Percentiles rank a stretch among this genome's conserved stretches.
Evolutionary conservation across 2,888 invertebrate genomes (phyloP).

Genomic region (Eilema caniola): DNA sequence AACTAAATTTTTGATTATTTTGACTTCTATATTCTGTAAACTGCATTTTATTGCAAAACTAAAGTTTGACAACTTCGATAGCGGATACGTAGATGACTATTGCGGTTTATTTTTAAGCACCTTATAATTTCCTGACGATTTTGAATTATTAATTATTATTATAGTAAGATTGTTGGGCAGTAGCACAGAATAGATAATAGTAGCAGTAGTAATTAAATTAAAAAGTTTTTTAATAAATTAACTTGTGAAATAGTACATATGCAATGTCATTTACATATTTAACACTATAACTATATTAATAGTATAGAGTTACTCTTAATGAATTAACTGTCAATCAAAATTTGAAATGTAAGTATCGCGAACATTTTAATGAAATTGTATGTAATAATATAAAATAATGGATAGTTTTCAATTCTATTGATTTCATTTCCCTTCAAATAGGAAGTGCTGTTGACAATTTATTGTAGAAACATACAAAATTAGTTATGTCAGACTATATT

Average conservation of each 20-base stretch:
- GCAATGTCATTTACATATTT: not conserved
- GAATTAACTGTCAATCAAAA: not conserved
- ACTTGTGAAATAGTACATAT: not conserved
- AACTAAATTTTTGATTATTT: slow-evolving; percentile 3
- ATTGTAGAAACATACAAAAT: not conserved
- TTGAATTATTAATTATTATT: not conserved
- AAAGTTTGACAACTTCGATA: not conserved
- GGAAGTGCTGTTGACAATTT: not conserved
- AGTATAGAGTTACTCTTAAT: not conserved
- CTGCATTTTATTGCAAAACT: not conserved
- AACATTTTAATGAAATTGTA: not conserved
- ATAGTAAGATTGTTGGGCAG: not conserved
- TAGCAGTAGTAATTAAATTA: not conserved
- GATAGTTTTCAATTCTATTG: not conserved
- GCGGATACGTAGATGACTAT: not conserved
- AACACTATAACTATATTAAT: not conserved
- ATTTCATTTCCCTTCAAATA: not conserved
- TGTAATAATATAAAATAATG: not conserved
- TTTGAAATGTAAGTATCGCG: not conserved
- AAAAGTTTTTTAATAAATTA: not conserved
- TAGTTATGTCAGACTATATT: not conserved
- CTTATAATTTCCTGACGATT: not conserved
- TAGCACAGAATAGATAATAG: no score
- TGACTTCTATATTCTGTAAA: not conserved
- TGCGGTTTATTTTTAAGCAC: not conserved